A percentile compares a stretch with the other conserved stretches of the same genome.
phyloP scores from a whole-genome alignment of 2,113 vertebrate genomes.

The Peucedramus taeniatus region DNA sequence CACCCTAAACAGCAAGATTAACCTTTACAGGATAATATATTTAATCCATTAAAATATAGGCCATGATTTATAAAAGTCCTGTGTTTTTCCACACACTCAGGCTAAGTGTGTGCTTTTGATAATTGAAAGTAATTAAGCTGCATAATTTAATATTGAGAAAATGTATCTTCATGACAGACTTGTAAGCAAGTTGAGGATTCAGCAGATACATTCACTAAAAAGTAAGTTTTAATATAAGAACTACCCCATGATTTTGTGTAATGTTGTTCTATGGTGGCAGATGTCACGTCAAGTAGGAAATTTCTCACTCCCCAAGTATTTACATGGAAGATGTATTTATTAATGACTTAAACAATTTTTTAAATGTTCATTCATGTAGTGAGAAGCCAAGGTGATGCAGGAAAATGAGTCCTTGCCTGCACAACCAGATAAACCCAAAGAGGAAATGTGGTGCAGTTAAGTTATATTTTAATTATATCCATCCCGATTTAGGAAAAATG shows the following conservation, averaged over 20 bases:
- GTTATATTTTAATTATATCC: background rate
- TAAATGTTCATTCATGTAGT: background rate
- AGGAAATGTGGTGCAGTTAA: background rate
- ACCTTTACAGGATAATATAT: background rate
- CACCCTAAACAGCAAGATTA: background rate
- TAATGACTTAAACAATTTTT: background rate
- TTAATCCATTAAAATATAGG: background rate
- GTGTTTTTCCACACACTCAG: background rate
- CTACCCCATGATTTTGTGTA: background rate
- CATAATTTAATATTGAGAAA: background rate
- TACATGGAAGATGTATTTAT: background rate
- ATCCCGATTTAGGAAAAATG: background rate
- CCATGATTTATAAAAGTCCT: background rate
- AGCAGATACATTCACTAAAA: background rate
- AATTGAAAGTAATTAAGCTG: background rate
- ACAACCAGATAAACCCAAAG: background rate
- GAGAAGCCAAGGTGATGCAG: background rate
- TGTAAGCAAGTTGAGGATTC: background rate
- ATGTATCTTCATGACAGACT: background rate
- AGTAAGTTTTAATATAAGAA: background rate
- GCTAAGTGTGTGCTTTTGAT: background rate
- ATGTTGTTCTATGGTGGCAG: background rate
- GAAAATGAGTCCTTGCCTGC: background rate
- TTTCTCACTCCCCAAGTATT: background rate
- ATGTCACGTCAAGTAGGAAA: background rate